These are phyloP conservation scores for Orientallactaga sibirica DNA, from an alignment of 2,797 vertebrate species.

Conservation along the genomic window DNA sequence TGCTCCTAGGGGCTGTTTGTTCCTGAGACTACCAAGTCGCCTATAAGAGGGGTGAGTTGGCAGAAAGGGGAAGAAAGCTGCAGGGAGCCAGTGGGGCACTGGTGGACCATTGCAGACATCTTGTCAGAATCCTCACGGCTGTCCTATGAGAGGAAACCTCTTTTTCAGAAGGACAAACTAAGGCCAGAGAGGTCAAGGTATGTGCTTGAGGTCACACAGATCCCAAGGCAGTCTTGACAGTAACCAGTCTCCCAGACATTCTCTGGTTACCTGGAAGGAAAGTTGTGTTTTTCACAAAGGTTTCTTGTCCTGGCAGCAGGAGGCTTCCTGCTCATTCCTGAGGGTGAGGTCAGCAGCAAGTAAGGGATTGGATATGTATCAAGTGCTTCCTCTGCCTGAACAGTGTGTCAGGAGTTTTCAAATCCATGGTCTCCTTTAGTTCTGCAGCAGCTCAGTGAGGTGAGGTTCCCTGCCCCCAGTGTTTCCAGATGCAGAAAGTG, in stretches of 20 bases:
- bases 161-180: not conserved
- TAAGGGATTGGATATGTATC: not conserved
- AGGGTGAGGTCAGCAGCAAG: not conserved
- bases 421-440: not conserved
- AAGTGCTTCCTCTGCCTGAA: not conserved
- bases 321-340: not conserved
- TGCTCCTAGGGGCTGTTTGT: not conserved
- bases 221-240: not conserved
- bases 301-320: not conserved
- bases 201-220: not conserved
- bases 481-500: not conserved
- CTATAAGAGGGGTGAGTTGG: too few species aligned
- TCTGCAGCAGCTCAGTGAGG: not conserved
- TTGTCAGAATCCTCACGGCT: not conserved
- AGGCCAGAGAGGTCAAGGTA: not conserved
- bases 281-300: not conserved
- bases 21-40: not conserved
- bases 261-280: not conserved
- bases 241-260: not conserved
- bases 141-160: not conserved
- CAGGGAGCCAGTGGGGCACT: not conserved
- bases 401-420: not conserved
- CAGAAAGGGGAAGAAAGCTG: not conserved
- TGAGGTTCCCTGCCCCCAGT: rapidly evolving
- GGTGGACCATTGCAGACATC: not conserved